phyloP scores from a whole-genome alignment of 2,888 invertebrate species.

The Arge pagana region DNA sequence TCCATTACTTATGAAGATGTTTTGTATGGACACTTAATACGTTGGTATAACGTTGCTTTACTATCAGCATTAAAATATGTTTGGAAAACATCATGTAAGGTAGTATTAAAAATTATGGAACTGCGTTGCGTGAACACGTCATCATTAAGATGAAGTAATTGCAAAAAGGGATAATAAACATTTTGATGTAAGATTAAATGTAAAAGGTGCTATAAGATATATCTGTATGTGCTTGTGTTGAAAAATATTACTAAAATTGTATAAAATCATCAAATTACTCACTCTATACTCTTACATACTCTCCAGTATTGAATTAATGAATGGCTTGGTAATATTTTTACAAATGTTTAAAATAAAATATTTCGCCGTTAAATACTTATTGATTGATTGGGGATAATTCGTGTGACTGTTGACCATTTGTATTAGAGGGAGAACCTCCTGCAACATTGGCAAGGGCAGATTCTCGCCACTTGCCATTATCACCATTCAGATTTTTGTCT shows the following conservation, averaged over 20 bases:
- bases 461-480: conserved; percentile 63
- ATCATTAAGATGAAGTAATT: no score
- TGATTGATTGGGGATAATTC: conserved; percentile 60
- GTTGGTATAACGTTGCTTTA: no score
- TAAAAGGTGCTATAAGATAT: no score
- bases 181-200: no score
- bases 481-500: conserved; percentile 82
- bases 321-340: neutral
- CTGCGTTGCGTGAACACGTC: no score
- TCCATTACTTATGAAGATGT: no score
- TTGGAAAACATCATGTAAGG: no score
- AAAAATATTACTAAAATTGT: conserved; percentile 9
- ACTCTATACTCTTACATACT: neutral
- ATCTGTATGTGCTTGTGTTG: no score
- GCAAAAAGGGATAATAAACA: no score
- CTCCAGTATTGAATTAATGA: conserved; percentile 2
- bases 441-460: conserved; percentile 50
- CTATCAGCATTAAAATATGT: no score
- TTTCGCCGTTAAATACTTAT: conserved; percentile 26
- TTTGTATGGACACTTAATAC: no score
- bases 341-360: conserved; percentile 1
- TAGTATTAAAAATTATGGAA: no score
- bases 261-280: conserved; percentile 4
- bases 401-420: conserved; percentile 54
- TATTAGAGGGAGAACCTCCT: conserved; percentile 37